These are phyloP conservation scores for Drosophila subobscura DNA, from an alignment of 1,140 invertebrate species.

Conservation along the genomic window DNA sequence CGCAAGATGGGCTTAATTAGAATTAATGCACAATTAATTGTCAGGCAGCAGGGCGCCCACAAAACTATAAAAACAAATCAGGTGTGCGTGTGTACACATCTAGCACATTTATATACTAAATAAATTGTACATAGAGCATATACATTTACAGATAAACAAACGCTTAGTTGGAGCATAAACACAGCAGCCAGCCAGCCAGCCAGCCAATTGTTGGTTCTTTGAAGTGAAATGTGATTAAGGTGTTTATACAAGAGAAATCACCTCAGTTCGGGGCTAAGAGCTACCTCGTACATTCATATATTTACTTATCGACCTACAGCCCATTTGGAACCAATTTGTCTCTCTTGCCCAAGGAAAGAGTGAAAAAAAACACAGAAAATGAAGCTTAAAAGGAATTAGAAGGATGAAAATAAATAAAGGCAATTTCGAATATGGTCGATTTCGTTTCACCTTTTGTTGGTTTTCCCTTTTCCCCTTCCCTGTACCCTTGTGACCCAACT, in stretches of 20 bases:
- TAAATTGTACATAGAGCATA: neutral
- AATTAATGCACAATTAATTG: slow-evolving; percentile 76
- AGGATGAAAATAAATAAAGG: slow-evolving; percentile 16
- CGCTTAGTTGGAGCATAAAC: slow-evolving; percentile 26
- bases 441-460: slow-evolving; percentile 19
- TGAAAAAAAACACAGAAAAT: neutral
- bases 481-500: no score
- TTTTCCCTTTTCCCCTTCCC: neutral
- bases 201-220: slow-evolving; percentile 47
- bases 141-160: slow-evolving; percentile 48
- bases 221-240: slow-evolving; percentile 55
- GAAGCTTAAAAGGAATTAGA: slow-evolving; percentile 33
- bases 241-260: slow-evolving; percentile 49
- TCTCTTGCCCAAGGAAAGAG: slow-evolving; percentile 19
- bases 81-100: slow-evolving; percentile 20
- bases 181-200: slow-evolving; percentile 7
- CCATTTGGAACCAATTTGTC: slow-evolving; percentile 20
- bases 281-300: slow-evolving; percentile 14
- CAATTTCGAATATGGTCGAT: slow-evolving; percentile 11
- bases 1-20: slow-evolving; percentile 63
- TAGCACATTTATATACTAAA: slow-evolving; percentile 18
- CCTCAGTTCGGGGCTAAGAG: slow-evolving; percentile 8
- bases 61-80: slow-evolving; percentile 32
- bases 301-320: slow-evolving; percentile 33
- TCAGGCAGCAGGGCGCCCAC: slow-evolving; percentile 37